phyloP scores from a whole-genome alignment of 2,888 invertebrate genomes.

The Lasioglossum pauxillum region DNA sequence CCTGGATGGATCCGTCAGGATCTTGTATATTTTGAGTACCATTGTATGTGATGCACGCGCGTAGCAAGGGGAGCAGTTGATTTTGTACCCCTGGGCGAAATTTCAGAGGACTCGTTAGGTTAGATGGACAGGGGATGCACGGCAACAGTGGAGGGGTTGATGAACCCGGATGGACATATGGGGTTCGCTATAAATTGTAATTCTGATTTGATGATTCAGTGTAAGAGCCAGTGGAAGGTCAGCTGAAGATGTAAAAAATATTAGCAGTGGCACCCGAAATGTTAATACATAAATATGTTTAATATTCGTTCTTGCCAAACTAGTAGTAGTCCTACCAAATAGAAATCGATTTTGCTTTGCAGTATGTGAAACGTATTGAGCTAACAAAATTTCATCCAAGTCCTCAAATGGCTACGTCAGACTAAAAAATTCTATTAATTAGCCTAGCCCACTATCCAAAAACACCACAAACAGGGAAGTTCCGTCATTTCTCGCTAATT shows the following conservation, averaged over 20 bases:
- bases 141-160: background rate
- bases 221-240: background rate
- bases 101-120: background rate
- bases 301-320: background rate
- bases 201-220: background rate
- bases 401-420: background rate
- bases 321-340: background rate
- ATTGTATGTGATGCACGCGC: background rate
- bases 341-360: background rate
- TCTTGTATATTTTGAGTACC: background rate
- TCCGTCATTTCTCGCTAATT: background rate
- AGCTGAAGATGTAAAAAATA: background rate
- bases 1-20: background rate
- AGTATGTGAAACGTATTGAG: background rate
- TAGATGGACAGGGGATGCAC: background rate
- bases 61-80: background rate
- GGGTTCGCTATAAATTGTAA: background rate
- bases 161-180: background rate
- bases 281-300: background rate
- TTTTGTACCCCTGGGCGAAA: background rate
- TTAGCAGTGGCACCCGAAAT: background rate
- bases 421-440: background rate
- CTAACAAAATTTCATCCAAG: background rate
- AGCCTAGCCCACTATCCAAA: background rate
- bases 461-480: background rate